These are phyloP conservation scores for Momotus momota DNA, from an alignment of 2,797 vertebrate species.

Conservation along the genomic window DNA sequence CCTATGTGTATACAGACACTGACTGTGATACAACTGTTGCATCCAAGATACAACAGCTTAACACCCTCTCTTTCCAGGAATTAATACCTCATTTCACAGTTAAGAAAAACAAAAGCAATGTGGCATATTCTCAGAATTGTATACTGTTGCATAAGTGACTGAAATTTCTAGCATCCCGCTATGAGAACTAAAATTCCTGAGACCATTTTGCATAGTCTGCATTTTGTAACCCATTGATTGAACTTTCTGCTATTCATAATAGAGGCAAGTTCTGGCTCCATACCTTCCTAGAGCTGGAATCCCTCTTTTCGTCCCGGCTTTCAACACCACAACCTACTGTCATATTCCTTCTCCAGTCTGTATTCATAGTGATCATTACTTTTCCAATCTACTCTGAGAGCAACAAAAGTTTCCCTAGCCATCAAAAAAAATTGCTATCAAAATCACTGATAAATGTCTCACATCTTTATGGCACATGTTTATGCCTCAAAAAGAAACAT, in stretches of 20 bases:
- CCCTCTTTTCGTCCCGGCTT: background rate
- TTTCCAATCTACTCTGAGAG: background rate
- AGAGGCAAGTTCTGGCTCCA: background rate
- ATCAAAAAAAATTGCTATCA: background rate
- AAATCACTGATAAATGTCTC: background rate
- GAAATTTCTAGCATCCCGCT: background rate
- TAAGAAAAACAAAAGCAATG: background rate
- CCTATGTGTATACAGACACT: background rate
- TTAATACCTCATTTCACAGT: background rate
- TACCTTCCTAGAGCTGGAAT: background rate
- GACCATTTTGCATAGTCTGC: background rate
- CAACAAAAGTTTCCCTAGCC: background rate
- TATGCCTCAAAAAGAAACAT: background rate
- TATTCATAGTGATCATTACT: background rate
- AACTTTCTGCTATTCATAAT: background rate
- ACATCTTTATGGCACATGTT: background rate
- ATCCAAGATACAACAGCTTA: conserved; percentile 29
- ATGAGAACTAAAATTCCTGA: background rate
- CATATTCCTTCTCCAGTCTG: background rate
- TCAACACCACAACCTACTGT: background rate
- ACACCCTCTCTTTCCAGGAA: conserved; percentile 47
- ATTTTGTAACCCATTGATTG: background rate
- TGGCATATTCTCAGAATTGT: background rate
- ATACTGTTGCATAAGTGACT: background rate
- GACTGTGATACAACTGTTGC: background rate